phyloP scores from a whole-genome alignment of 2,888 invertebrate species.

The Plebejus melissa region DNA sequence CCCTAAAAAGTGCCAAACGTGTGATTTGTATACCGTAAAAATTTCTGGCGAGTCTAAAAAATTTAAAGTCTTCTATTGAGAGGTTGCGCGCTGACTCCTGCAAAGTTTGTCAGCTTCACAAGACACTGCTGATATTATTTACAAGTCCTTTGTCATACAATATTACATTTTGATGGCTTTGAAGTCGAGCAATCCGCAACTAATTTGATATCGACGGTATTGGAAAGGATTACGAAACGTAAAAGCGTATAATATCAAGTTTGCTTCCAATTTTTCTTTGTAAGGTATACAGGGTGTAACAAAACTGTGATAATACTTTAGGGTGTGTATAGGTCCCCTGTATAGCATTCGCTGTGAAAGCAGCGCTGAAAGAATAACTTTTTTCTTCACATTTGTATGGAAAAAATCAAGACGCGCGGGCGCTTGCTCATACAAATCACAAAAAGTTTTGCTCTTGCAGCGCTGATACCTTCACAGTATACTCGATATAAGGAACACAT shows the following conservation, averaged over 20 bases:
- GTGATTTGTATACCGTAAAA: not conserved
- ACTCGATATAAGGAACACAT: no score
- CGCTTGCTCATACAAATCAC: no score
- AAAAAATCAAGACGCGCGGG: no score
- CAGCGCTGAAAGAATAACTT: no score
- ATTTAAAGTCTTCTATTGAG: not conserved
- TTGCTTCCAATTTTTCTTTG: no score
- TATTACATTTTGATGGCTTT: conserved; percentile 13
- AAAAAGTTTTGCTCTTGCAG: no score
- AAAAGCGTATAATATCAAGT: not conserved
- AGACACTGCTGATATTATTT: conserved; percentile 16
- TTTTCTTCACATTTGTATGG: no score
- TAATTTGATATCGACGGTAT: not conserved
- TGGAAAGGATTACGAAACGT: not conserved
- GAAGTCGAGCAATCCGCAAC: not conserved
- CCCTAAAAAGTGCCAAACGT: not conserved
- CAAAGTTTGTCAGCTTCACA: conserved; percentile 20
- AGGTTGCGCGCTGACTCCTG: not conserved
- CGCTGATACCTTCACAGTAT: no score
- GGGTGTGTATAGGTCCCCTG: no score
- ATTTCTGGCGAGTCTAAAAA: not conserved
- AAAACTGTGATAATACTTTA: no score
- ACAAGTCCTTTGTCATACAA: conserved; percentile 23
- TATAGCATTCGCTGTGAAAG: no score
- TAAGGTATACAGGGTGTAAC: no score